Evolutionary conservation across 2,797 vertebrate species (phyloP), one percentile per base, ranked within the genome.

Genomic region (Perodicticus potto): DNA sequence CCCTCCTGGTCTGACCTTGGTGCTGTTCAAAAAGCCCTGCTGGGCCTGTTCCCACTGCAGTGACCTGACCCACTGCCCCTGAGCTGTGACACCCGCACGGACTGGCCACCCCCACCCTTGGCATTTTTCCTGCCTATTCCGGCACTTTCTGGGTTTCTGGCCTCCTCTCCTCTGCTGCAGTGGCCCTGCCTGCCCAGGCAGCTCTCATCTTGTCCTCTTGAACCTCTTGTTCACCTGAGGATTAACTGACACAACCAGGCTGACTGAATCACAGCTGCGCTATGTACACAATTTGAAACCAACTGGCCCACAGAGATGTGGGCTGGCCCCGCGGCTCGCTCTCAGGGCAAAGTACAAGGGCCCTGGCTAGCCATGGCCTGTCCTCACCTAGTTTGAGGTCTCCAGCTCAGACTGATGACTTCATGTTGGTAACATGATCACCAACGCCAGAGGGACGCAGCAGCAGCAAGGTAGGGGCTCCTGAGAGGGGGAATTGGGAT

Each of bases 171-270:
- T 13, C 37, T 34, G 16, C 25, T 1, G 25, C 59, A 63, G 80
- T 5, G 29, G 27, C 16, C 34, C 2, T 37, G 12, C 34, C 61
- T 25, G 57, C 37, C 22, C 45, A 37, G 37, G 57, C 4, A 65
- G 63, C 55, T 65, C 55, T 78, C 53, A 8, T 65, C 45, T 13
- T 4, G 34, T n/a, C 29, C 6, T 53, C 53, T 86, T 74, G 55
- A 70, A 82, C 55, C 74, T 10, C 57, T 82, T 53, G 43, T 40
- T 78, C 53, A 78, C 49, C 12, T 4, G 55, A 65, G 72, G 89
- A 84, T 53, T 91, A 93, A 70, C 16, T 19, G 37, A 92, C 61
- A 70, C 61, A 32, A 34, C 63, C 70, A 65, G 23, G 80, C 10
- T n/a, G 45, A 61, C 78, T 80, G 89, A 93, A 40, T 61, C 87